Evolutionary conservation across 2,888 invertebrate genomes (phyloP).

Genomic region (Platynereis dumerilii): DNA sequence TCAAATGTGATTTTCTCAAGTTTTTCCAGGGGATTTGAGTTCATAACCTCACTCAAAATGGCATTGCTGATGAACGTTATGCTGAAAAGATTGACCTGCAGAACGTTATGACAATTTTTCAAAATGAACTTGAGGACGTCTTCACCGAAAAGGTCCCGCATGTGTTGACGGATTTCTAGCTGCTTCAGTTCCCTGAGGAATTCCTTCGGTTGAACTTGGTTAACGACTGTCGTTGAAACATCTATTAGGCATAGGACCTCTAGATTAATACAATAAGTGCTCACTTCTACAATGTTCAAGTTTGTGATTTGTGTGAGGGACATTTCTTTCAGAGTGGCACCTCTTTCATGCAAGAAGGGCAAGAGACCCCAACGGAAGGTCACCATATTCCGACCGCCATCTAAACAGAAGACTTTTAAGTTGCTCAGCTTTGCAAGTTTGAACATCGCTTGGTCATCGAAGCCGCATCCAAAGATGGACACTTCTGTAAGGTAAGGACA

Average conservation of each 20-base stretch:
- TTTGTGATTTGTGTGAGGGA: neutral
- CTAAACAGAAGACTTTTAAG: neutral
- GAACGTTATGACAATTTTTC: neutral
- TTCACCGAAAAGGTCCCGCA: neutral
- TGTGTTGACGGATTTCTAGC: slow-evolving; percentile 5
- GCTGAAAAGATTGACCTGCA: neutral
- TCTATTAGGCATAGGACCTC: neutral
- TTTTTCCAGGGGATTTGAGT: neutral
- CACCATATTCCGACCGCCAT: neutral
- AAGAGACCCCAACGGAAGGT: slow-evolving; percentile 5
- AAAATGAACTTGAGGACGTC: neutral
- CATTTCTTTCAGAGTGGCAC: neutral
- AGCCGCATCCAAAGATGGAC: slow-evolving; percentile 3
- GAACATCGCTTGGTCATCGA: slow-evolving; percentile 2
- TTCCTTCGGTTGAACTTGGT: neutral
- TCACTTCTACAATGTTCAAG: neutral
- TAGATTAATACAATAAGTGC: neutral
- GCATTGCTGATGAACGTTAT: neutral
- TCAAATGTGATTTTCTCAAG: neutral
- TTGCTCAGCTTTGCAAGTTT: neutral
- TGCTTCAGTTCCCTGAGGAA: neutral
- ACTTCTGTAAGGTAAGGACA: neutral
- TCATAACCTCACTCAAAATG: neutral
- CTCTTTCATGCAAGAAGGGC: slow-evolving; percentile 6
- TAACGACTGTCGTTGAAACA: neutral